These are phyloP conservation scores for Anguilla anguilla DNA, from an alignment of 2,797 vertebrate species.

Conservation along the genomic window DNA sequence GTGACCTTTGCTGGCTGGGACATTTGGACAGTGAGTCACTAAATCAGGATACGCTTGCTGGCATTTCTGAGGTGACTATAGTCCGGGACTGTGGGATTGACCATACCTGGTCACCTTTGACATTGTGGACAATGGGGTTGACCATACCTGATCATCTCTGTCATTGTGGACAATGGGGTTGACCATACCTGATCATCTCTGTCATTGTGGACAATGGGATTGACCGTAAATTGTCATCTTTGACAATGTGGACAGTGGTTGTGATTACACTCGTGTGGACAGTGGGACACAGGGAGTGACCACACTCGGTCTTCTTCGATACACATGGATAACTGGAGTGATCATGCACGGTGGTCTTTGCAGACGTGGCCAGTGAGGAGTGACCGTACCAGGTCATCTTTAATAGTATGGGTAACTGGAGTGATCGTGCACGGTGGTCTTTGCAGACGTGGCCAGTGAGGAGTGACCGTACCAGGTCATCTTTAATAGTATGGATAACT, in stretches of 20 bases:
- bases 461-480: background rate
- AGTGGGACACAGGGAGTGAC: background rate
- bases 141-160: background rate
- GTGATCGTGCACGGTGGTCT: no score
- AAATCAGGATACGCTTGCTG: background rate
- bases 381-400: background rate
- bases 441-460: background rate
- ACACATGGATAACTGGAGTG: no score
- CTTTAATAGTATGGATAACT: background rate
- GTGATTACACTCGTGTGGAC: background rate
- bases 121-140: background rate
- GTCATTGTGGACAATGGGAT: background rate
- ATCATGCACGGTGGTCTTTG: no score
- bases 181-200: background rate
- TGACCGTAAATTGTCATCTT: background rate
- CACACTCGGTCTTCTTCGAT: background rate
- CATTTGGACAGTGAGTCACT: background rate
- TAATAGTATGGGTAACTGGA: background rate
- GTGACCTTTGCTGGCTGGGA: background rate
- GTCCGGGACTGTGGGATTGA: background rate
- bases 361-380: background rate
- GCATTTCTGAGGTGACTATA: background rate
- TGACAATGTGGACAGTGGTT: background rate
- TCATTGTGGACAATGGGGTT: background rate
- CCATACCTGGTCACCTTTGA: background rate